Conservation (phyloP, 2,113 vertebrate genomes). For the Ameiurus melas region DNA sequence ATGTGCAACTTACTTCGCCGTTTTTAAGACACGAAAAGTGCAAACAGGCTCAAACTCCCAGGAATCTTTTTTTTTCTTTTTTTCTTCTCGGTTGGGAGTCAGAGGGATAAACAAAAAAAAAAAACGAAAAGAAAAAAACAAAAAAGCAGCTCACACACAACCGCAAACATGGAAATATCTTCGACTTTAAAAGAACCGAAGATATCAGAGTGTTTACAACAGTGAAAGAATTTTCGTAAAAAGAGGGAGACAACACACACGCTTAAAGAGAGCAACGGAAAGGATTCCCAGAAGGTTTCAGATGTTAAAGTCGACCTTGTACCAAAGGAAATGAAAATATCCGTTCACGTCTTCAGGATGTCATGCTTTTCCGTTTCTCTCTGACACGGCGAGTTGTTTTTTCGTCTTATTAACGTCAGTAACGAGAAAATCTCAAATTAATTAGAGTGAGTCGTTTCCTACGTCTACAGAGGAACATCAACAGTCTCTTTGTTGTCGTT, state of each 20-base stretch:
- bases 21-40: constrained; percentile 6
- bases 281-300: not conserved
- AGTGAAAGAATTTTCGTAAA: too few species aligned
- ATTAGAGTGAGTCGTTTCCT: too few species aligned
- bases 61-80: not conserved
- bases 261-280: not conserved
- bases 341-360: not conserved
- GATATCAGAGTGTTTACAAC: not conserved
- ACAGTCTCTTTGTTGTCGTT: not conserved
- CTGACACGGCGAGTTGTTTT: not conserved
- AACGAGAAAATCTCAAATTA: not conserved
- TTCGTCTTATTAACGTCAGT: not conserved
- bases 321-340: too few species aligned
- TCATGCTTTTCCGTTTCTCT: not conserved
- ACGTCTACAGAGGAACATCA: not conserved
- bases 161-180: not conserved
- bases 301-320: too few species aligned
- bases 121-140: too few species aligned
- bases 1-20: not conserved
- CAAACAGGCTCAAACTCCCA: not conserved
- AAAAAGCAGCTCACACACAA: not conserved
- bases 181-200: not conserved
- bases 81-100: not conserved
- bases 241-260: too few species aligned
- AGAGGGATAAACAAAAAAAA: not conserved